Evolutionary conservation across 30 jellyfish, hydroid and myxozoan genomes (phyloP).

Genomic region (Aurelia coerulea): DNA sequence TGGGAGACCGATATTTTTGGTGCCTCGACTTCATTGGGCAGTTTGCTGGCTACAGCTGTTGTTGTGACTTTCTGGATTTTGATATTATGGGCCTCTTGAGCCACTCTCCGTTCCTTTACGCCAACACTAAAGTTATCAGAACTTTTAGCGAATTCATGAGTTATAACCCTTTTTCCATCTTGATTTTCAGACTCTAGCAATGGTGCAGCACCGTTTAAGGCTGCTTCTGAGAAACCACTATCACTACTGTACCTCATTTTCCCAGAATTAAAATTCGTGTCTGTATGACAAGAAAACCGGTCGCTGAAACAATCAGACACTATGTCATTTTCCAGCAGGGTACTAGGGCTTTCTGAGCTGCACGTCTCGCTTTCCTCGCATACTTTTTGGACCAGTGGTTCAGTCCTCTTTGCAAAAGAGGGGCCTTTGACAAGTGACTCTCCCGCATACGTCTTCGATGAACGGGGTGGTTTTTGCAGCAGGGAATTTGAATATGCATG

Average conservation of each 20-base stretch:
- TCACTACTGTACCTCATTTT: conserved; percentile 27
- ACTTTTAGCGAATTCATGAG: no score
- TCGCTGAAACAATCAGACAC: conserved; percentile 27
- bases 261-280: conserved; percentile 20
- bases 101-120: no score
- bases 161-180: neutral
- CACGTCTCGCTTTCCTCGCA: neutral
- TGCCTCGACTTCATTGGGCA: no score
- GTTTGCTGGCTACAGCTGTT: no score
- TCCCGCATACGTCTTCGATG: neutral
- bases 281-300: conserved; percentile 28
- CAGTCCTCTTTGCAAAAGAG: neutral
- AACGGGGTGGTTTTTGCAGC: neutral
- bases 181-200: neutral
- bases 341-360: conserved; percentile 6
- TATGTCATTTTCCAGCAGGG: neutral
- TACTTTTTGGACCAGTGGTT: neutral
- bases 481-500: neutral
- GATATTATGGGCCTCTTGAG: no score
- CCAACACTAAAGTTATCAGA: no score
- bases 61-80: no score
- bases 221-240: conserved; percentile 58
- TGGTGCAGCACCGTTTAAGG: neutral
- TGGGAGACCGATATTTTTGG: no score
- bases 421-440: neutral